phyloP scores from a whole-genome alignment of 2,888 invertebrate genomes.

The Parnassius mnemosyne region DNA sequence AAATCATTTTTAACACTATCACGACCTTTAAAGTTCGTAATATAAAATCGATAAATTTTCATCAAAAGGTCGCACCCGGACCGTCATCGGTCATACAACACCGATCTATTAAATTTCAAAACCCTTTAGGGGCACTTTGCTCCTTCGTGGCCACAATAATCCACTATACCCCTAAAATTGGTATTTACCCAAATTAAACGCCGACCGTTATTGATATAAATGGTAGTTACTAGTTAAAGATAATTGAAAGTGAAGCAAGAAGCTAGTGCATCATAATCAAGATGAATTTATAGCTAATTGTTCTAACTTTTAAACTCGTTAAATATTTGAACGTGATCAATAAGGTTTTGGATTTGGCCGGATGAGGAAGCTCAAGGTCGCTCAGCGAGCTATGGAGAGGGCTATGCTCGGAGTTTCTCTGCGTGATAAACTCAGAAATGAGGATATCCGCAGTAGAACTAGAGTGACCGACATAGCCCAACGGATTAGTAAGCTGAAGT shows the following conservation, averaged over 20 bases:
- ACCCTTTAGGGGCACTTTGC: conserved; percentile 56
- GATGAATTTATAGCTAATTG: conserved; percentile 41
- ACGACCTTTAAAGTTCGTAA: conserved; percentile 17
- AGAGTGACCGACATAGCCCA: too few relatives aligned
- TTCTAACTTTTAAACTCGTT: conserved; percentile 38
- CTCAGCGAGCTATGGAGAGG: too few relatives aligned
- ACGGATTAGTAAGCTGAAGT: too few relatives aligned
- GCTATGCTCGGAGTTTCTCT: too few relatives aligned
- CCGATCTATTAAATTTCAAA: conserved; percentile 62
- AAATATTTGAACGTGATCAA: conserved; percentile 18
- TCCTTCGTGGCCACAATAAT: conserved; percentile 56
- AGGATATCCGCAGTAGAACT: too few relatives aligned
- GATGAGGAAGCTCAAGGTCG: too few relatives aligned
- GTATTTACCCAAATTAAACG: conserved; percentile 76
- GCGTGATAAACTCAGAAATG: too few relatives aligned
- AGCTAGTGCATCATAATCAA: conserved; percentile 30
- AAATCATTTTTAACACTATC: background rate
- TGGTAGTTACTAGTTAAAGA: conserved; percentile 73
- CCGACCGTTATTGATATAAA: conserved; percentile 74
- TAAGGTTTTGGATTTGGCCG: too few relatives aligned
- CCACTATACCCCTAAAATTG: conserved; percentile 70
- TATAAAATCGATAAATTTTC: conserved; percentile 53
- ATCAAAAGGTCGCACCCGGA: conserved; percentile 50
- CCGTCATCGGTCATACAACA: conserved; percentile 46
- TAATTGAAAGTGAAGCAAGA: conserved; percentile 60